phyloP scores from a whole-genome alignment of 2,797 vertebrate species.

The Microcaecilia unicolor region DNA sequence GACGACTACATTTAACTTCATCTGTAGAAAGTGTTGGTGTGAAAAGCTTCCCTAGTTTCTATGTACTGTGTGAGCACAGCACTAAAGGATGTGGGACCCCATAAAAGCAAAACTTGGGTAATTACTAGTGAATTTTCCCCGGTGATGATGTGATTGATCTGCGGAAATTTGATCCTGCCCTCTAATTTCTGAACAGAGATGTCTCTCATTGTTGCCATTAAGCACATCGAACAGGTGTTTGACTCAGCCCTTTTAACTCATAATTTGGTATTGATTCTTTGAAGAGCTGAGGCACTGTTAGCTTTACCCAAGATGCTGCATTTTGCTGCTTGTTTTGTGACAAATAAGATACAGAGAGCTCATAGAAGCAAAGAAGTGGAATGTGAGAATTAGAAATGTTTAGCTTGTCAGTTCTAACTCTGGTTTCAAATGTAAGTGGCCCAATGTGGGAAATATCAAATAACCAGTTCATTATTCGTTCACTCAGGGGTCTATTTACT shows the following conservation, averaged over 20 bases:
- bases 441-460: too few relatives aligned
- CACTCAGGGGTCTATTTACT: too few relatives aligned
- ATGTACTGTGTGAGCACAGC: neutral
- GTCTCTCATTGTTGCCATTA: conserved; percentile 12
- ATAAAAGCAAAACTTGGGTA: neutral
- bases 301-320: too few relatives aligned
- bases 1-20: neutral
- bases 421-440: too few relatives aligned
- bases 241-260: neutral
- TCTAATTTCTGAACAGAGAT: conserved; percentile 10
- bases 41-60: neutral
- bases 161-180: conserved; percentile 7
- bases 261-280: too few relatives aligned
- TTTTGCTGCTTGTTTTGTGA: too few relatives aligned
- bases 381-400: too few relatives aligned
- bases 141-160: neutral
- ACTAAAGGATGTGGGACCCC: neutral
- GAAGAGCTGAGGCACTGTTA: too few relatives aligned
- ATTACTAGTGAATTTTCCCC: neutral
- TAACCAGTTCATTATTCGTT: too few relatives aligned
- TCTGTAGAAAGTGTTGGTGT: neutral
- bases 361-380: too few relatives aligned
- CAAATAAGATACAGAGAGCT: too few relatives aligned
- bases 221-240: conserved; percentile 1
- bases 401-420: too few relatives aligned